A percentile compares a stretch with the other conserved stretches of the same genome.
phyloP scores from a whole-genome alignment of 2,888 invertebrate species.

The Chaetoderma sp. region DNA sequence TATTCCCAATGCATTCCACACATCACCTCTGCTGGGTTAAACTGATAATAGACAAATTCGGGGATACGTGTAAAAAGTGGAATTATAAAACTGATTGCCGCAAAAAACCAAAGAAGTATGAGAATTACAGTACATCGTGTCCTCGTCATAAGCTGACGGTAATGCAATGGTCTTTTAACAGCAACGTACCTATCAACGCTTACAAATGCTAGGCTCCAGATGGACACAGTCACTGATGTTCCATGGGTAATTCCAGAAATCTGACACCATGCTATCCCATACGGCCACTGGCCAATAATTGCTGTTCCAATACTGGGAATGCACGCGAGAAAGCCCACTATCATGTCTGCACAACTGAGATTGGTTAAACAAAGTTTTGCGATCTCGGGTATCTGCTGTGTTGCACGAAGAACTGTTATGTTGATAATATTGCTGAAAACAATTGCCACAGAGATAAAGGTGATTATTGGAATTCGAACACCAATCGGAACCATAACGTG shows the following conservation, averaged over 20 bases:
- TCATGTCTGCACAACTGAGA: conserved; percentile 39
- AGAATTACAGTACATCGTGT: conserved; percentile 22
- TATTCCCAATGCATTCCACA: conserved; percentile 41
- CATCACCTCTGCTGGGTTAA: conserved; percentile 26
- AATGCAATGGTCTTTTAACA: conserved; percentile 39
- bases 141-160: conserved; percentile 24
- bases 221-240: conserved; percentile 42
- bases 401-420: conserved; percentile 34
- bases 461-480: conserved; percentile 14
- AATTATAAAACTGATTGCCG: conserved; percentile 32
- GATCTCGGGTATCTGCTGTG: conserved; percentile 38
- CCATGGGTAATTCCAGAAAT: conserved; percentile 43
- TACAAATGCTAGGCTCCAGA: conserved; percentile 43
- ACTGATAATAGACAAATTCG: conserved; percentile 33
- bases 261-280: conserved; percentile 44
- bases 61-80: conserved; percentile 31
- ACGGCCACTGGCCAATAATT: conserved; percentile 38
- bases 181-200: conserved; percentile 46
- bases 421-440: conserved; percentile 30
- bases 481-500: neutral
- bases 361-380: conserved; percentile 40
- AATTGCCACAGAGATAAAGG: conserved; percentile 21
- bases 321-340: conserved; percentile 41
- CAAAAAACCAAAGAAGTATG: conserved; percentile 27
- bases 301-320: conserved; percentile 36